Evolutionary conservation across 2,888 invertebrate species (phyloP).

Genomic region (Drosophila yooni): DNA sequence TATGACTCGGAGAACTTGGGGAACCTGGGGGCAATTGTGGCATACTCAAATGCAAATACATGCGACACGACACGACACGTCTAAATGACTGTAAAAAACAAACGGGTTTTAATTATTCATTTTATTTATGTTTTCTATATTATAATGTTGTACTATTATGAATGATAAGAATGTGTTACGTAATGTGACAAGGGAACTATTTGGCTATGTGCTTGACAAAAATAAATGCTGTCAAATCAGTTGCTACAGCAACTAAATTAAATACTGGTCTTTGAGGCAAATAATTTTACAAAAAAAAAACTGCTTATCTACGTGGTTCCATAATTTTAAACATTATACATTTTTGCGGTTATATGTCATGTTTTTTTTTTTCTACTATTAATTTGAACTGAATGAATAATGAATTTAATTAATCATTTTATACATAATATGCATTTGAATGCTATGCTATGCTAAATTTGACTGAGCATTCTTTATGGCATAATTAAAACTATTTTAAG

Average conservation of each 20-base stretch:
- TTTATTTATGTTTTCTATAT: neutral
- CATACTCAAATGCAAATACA: slow-evolving; percentile 14
- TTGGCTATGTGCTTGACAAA: neutral
- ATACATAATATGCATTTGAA: neutral
- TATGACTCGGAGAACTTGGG: neutral
- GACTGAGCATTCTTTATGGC: no score
- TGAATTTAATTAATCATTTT: neutral
- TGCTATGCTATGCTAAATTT: no score
- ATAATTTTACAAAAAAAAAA: neutral
- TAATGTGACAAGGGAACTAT: neutral
- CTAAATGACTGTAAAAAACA: slow-evolving; percentile 3
- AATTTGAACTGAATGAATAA: neutral
- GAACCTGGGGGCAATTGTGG: slow-evolving; percentile 10
- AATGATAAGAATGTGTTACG: slow-evolving; percentile 15
- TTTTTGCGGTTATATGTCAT: neutral
- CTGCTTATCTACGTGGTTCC: neutral
- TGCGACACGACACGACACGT: slow-evolving; percentile 43
- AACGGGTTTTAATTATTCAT: slow-evolving; percentile 1
- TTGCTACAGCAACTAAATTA: neutral
- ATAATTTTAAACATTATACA: neutral
- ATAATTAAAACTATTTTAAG: neutral
- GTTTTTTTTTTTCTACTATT: neutral
- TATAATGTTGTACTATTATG: slow-evolving; percentile 4
- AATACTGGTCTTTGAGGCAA: neutral
- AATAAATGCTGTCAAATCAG: neutral